These are phyloP conservation scores for Poeciliopsis infans DNA, from an alignment of 2,797 vertebrate genomes.

Conservation along the genomic window DNA sequence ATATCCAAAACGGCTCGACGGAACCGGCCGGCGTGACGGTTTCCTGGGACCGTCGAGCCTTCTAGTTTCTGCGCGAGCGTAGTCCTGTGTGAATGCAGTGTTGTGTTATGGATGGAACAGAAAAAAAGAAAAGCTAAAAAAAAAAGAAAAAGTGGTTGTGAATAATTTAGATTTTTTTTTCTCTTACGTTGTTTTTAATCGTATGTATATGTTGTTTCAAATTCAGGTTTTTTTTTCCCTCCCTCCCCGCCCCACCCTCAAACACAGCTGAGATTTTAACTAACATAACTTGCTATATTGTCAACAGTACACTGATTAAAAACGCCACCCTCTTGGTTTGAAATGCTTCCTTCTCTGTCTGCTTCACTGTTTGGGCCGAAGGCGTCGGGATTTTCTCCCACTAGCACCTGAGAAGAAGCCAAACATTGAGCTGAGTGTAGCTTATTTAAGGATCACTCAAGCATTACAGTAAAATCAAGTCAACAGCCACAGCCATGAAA, in stretches of 20 bases:
- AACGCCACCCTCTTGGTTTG: slow-evolving; percentile 71
- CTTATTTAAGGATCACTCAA: background rate
- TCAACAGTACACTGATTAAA: slow-evolving; percentile 78
- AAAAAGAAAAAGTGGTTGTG: slow-evolving; percentile 54
- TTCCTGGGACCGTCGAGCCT: slow-evolving; percentile 50
- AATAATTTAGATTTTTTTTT: slow-evolving; percentile 57
- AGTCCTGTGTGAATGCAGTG: slow-evolving; percentile 50
- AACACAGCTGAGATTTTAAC: slow-evolving; percentile 75
- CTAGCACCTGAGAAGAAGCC: background rate
- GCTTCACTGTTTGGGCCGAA: background rate
- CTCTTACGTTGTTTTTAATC: slow-evolving; percentile 57
- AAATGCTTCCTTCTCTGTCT: slow-evolving; percentile 45
- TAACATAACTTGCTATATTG: slow-evolving; percentile 75
- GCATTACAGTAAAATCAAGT: background rate
- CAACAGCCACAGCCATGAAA: background rate
- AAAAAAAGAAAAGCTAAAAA: slow-evolving; percentile 11
- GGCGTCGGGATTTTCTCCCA: background rate
- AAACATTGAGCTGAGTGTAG: background rate
- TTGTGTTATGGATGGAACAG: slow-evolving; percentile 48
- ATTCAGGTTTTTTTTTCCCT: slow-evolving; percentile 37
- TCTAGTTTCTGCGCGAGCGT: slow-evolving; percentile 41
- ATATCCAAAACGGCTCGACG: slow-evolving; percentile 66
- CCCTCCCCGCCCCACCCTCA: slow-evolving; percentile 36
- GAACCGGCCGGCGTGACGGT: slow-evolving; percentile 52
- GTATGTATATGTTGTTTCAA: slow-evolving; percentile 78